Conservation (phyloP, 2,888 invertebrate species). For the Metalampra italica region DNA sequence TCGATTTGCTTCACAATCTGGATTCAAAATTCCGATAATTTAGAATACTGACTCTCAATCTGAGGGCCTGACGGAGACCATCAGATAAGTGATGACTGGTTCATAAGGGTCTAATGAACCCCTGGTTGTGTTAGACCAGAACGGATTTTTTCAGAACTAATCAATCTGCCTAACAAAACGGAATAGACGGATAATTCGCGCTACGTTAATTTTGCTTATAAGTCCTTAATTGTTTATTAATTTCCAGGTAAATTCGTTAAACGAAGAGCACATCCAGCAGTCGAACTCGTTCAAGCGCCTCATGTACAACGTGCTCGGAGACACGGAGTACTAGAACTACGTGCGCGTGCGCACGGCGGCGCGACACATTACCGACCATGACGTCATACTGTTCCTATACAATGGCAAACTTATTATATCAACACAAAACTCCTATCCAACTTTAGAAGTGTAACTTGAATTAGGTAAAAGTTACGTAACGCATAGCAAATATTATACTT, state of each 20-base stretch:
- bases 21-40: too few species aligned
- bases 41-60: too few species aligned
- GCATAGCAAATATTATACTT: neutral
- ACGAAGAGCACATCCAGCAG: slow-evolving; percentile 91
- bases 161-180: too few species aligned
- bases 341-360: slow-evolving; percentile 14
- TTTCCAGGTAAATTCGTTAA: slow-evolving; percentile 82
- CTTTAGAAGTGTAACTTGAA: neutral
- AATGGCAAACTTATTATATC: slow-evolving; percentile 19
- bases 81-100: too few species aligned
- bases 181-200: too few species aligned
- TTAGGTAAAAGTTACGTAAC: neutral
- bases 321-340: slow-evolving; percentile 83
- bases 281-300: slow-evolving; percentile 95
- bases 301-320: slow-evolving; percentile 93
- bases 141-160: too few species aligned
- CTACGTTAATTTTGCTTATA: too few species aligned
- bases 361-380: slow-evolving; percentile 11
- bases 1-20: too few species aligned
- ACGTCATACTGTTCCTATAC: slow-evolving; percentile 21
- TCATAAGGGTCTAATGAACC: too few species aligned
- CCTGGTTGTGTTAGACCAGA: too few species aligned
- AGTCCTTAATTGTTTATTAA: neutral
- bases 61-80: too few species aligned
- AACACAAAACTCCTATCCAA: neutral